These are phyloP conservation scores for Drosophila ezoana DNA, from an alignment of 2,888 invertebrate species.

Conservation along the genomic window DNA sequence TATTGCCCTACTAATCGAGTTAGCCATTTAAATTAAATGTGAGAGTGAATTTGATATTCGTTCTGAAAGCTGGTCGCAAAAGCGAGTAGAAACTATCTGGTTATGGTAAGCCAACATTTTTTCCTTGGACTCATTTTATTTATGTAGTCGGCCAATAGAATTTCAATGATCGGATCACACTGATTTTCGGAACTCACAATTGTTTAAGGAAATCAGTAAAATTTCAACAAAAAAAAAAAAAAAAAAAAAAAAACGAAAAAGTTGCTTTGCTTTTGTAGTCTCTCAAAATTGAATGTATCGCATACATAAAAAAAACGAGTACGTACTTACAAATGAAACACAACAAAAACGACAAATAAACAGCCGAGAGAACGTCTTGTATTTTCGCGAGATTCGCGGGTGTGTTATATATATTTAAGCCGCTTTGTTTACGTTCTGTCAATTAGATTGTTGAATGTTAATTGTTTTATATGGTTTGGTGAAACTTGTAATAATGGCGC, in stretches of 20 bases:
- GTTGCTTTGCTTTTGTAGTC: conserved; percentile 48
- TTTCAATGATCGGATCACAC: neutral
- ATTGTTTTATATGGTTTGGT: conserved; percentile 22
- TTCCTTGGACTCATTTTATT: neutral
- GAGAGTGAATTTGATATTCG: neutral
- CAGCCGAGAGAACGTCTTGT: conserved; percentile 4
- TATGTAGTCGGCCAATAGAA: conserved; percentile 5
- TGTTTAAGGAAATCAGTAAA: conserved; percentile 1
- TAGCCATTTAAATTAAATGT: no score
- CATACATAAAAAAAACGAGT: conserved; percentile 44
- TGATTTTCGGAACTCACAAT: neutral
- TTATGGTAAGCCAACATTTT: neutral
- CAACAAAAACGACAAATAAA: conserved; percentile 25
- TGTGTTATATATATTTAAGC: conserved; percentile 3
- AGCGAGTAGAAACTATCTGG: neutral
- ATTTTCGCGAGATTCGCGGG: conserved; percentile 4
- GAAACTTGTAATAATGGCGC: conserved; percentile 48
- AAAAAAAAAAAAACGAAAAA: neutral
- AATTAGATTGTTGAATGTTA: conserved; percentile 17
- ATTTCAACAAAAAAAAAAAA: neutral
- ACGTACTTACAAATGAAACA: conserved; percentile 45
- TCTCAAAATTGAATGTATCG: conserved; percentile 68
- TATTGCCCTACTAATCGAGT: neutral
- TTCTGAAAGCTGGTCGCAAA: neutral
- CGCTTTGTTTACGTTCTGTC: conserved; percentile 11